phyloP scores from a whole-genome alignment of 1,140 invertebrate genomes.

The Batillaria attramentaria region DNA sequence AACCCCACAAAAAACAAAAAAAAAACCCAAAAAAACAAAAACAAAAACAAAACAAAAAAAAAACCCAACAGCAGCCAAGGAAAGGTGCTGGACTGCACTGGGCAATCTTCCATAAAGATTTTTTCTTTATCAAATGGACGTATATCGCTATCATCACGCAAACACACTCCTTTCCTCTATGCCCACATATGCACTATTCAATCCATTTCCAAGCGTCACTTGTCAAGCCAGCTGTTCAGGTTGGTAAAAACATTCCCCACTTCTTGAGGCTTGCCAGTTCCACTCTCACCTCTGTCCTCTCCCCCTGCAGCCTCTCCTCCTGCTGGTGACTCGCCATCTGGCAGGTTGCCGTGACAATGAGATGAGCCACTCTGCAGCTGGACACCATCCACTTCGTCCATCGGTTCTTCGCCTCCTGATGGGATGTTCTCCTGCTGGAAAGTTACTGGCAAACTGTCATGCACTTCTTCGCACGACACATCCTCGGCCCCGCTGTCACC shows the following conservation, averaged over 20 bases:
- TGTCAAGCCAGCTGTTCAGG: slow-evolving; percentile 26
- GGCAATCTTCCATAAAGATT: not conserved
- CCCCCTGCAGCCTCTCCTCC: not conserved
- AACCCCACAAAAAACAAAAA: too few relatives aligned
- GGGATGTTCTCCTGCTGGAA: not conserved
- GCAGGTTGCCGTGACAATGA: not conserved
- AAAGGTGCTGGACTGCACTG: not conserved
- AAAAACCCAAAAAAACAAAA: not conserved
- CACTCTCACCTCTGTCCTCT: not conserved
- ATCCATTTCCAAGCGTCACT: not conserved
- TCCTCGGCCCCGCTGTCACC: not conserved
- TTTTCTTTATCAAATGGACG: not conserved
- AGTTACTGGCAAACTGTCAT: not conserved
- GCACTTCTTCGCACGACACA: slow-evolving; percentile 4
- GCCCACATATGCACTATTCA: not conserved
- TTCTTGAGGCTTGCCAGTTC: not conserved
- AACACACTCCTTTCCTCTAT: not conserved
- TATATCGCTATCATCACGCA: not conserved
- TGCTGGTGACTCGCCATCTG: not conserved
- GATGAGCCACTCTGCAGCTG: not conserved
- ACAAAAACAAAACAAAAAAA: not conserved
- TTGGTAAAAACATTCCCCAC: slow-evolving; percentile 29
- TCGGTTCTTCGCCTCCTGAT: not conserved
- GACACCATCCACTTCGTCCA: slow-evolving; percentile 21
- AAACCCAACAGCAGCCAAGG: not conserved